A percentile compares a stretch with the other conserved stretches of the same genome.
Conservation (phyloP, 2,113 vertebrate species). For the Cheirogaleus medius region DNA sequence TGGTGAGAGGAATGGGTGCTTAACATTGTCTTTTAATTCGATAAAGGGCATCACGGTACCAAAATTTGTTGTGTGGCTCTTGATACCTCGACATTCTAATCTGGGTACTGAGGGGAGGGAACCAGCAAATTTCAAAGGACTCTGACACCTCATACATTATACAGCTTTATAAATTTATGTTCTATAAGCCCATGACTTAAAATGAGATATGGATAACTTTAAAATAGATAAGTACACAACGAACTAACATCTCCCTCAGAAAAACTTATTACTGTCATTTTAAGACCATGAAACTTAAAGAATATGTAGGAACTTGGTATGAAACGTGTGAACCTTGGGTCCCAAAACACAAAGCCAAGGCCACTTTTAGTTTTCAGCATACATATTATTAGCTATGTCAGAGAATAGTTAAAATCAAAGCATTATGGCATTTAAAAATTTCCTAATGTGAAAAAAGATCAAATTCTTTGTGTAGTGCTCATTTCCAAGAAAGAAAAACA, state of each 20-base stretch:
- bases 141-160: background rate
- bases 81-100: background rate
- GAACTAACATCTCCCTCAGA: background rate
- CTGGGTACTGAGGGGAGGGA: background rate
- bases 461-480: background rate
- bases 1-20: background rate
- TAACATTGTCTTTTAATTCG: background rate
- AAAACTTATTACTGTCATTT: background rate
- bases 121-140: background rate
- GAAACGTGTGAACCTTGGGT: background rate
- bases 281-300: background rate
- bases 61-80: background rate
- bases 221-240: background rate
- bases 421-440: background rate
- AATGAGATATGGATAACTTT: background rate
- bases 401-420: background rate
- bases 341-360: background rate
- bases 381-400: background rate
- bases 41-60: background rate
- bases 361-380: background rate
- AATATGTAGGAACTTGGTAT: background rate
- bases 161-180: background rate
- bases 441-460: background rate
- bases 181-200: background rate
- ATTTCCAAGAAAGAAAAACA: background rate